phyloP scores from a whole-genome alignment of 2,888 invertebrate genomes.

The Theretra japonica region DNA sequence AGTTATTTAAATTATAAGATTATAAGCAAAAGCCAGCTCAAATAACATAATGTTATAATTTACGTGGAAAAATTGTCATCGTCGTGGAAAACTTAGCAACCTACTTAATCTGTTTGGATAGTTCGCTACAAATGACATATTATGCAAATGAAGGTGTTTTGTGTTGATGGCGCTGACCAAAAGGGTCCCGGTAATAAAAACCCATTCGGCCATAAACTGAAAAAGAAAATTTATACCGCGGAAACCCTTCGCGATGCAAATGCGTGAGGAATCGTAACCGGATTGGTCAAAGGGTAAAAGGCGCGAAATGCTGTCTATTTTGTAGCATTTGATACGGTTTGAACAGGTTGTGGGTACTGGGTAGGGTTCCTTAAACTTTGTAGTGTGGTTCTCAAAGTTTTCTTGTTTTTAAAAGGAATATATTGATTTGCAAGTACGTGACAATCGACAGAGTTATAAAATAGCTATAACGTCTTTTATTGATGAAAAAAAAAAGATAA shows the following conservation, averaged over 20 bases:
- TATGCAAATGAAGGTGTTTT: slow-evolving; percentile 16
- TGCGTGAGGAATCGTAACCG: slow-evolving; percentile 56
- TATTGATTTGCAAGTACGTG: too few relatives aligned
- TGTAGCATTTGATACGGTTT: slow-evolving; percentile 46
- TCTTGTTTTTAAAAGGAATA: background rate
- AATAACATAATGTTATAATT: too few relatives aligned
- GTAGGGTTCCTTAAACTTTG: slow-evolving; percentile 12
- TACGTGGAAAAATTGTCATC: background rate
- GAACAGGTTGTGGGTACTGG: slow-evolving; percentile 23
- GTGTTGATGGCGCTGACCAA: slow-evolving; percentile 22
- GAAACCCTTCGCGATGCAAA: slow-evolving; percentile 58
- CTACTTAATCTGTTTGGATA: background rate
- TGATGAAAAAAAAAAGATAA: too few relatives aligned
- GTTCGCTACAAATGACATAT: background rate
- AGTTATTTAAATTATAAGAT: too few relatives aligned
- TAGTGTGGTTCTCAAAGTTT: background rate
- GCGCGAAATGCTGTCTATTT: slow-evolving; percentile 59
- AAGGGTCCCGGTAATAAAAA: slow-evolving; percentile 28
- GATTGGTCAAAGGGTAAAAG: slow-evolving; percentile 50
- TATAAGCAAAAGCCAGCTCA: too few relatives aligned
- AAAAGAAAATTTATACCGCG: slow-evolving; percentile 53
- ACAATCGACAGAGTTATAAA: background rate
- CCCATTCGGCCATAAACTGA: slow-evolving; percentile 53
- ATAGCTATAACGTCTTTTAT: background rate
- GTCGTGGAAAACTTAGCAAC: background rate